Conservation (phyloP, 1,140 invertebrate species). For the Bombus pascuorum region DNA sequence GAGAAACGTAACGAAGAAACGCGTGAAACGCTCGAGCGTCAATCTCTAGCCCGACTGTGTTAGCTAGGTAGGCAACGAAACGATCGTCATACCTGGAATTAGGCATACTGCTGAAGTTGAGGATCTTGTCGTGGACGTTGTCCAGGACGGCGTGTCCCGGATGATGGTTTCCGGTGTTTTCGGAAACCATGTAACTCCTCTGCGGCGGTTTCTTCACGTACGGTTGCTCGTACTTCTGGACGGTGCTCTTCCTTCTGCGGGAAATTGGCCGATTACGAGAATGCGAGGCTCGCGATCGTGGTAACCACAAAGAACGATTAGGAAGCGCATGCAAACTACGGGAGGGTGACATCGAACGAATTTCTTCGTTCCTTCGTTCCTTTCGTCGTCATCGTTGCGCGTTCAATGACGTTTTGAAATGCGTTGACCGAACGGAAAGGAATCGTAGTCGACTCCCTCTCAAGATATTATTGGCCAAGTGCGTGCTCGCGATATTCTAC, state of each 20-base stretch:
- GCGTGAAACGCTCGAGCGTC: background rate
- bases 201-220: conserved; percentile 91
- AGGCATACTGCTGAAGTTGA: conserved; percentile 90
- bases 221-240: conserved; percentile 93
- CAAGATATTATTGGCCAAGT: background rate
- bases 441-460: background rate
- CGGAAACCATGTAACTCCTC: conserved; percentile 85
- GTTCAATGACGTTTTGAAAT: background rate
- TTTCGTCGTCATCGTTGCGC: background rate
- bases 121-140: conserved; percentile 88
- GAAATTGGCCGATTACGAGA: conserved; percentile 57
- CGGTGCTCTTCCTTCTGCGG: conserved; percentile 91
- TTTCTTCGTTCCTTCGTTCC: background rate
- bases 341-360: background rate
- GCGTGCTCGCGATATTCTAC: conserved; percentile 7
- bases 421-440: background rate
- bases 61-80: conserved; percentile 48
- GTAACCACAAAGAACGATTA: conserved; percentile 16
- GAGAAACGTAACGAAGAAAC: too few species aligned
- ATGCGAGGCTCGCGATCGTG: background rate
- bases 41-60: background rate
- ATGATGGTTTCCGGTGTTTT: conserved; percentile 82
- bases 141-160: conserved; percentile 89
- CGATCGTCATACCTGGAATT: conserved; percentile 88
- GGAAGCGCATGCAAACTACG: conserved; percentile 74